Base-by-base conservation (phyloP, 2,113 vertebrate species). In the Tursiops truncatus region DNA sequence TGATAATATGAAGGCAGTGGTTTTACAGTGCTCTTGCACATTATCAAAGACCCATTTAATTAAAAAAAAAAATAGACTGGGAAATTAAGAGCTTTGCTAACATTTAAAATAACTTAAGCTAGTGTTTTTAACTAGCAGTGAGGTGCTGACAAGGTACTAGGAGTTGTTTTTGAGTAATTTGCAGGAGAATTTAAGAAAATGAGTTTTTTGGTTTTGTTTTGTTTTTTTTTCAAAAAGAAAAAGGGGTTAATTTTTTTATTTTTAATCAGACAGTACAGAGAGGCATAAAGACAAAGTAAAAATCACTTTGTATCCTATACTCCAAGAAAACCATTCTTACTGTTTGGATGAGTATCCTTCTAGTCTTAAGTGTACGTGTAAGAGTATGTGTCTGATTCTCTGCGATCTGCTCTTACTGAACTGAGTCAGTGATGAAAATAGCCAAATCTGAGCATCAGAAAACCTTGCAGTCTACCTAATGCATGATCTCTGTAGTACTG, bases 351-450 rank as follows among this genome's bases (percentile, higher is more conserved):
- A 83, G 18, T 73, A 9, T 50, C 47, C 53, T 92, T 83, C 44
- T 10, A 77, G 68, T n/a, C 18, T 63, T 3, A 23, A 28, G 36
- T 73, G 15, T 77, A 8, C 53, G 25, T 50, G 23, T 76, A 33
- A 67, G 60, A 13, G 15, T 68, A 68, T 21, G 31, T 36, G 18
- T 81, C 62, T n/a, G 31, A 44, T 90, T 96, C 96, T 99, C 99
- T 99, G 99, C 99, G 99, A 97, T 99, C 98, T 97, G 94, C 98
- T 95, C 1, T 94, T 95, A 44, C 8, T 96, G 11, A 76, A 86
- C 98, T 99, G 96, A 98, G 97, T 99, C 99, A 97, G 71, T 99
- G 99, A 99, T 99, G 99, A 99, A 98, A 98, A n/a, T 98, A 99
- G 99, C 99, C 99, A 99, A 99, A 99, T 99, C 98, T 99, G 99